phyloP scores from a whole-genome alignment of 2,797 vertebrate species.

The Taenioides sp. region DNA sequence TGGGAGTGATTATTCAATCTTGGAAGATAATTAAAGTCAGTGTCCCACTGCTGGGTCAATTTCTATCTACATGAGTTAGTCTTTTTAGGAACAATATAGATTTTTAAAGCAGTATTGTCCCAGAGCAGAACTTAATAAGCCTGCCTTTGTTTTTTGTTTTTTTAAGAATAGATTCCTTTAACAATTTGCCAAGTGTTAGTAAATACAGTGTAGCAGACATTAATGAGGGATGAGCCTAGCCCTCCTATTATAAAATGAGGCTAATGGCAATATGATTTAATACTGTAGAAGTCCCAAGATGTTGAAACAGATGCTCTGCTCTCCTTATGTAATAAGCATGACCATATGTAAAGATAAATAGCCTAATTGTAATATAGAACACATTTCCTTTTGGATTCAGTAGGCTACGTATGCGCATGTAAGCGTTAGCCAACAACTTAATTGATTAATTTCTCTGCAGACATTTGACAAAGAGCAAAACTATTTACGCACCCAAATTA shows the following conservation, averaged over 20 bases:
- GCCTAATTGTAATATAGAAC: neutral
- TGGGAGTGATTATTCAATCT: constrained; percentile 20
- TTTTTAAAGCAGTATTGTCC: neutral
- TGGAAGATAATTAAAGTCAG: too few relatives aligned
- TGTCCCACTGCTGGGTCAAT: too few relatives aligned
- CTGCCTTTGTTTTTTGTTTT: neutral
- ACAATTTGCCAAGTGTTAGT: neutral
- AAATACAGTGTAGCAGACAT: neutral
- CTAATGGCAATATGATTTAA: too few relatives aligned
- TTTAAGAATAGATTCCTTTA: neutral
- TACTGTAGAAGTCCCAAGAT: neutral
- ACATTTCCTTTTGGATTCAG: neutral
- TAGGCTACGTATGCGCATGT: neutral
- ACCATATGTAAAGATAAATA: neutral
- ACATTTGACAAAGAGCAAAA: neutral
- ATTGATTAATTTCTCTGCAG: neutral
- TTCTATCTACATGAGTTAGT: too few relatives aligned
- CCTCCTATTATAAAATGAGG: too few relatives aligned
- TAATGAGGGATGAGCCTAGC: neutral
- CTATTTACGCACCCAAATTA: neutral
- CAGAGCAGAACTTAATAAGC: neutral
- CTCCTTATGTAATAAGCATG: neutral
- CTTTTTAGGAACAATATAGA: too few relatives aligned
- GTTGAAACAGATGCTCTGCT: neutral
- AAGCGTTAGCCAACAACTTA: neutral